A percentile compares a stretch with the other conserved stretches of the same genome.
phyloP scores from a whole-genome alignment of 2,888 invertebrate species.

The Stictocephala bisonia region DNA sequence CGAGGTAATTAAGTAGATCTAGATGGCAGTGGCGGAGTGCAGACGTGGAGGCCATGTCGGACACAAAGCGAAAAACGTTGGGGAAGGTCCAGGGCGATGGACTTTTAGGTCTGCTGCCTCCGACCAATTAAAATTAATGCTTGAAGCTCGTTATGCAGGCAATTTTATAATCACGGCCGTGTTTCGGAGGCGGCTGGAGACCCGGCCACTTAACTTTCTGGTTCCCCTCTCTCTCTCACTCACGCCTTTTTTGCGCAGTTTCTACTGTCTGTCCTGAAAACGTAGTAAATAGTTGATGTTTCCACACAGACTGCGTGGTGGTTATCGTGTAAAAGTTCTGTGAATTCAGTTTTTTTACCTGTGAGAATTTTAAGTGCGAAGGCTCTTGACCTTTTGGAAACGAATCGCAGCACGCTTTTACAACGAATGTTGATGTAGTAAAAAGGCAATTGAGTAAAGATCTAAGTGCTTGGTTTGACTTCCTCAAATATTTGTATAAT shows the following conservation, averaged over 20 bases:
- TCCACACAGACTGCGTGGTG: too few species aligned
- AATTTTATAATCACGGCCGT: conserved; percentile 34
- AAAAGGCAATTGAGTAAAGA: too few species aligned
- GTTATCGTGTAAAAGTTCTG: too few species aligned
- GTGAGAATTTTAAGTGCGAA: too few species aligned
- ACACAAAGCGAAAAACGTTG: conserved; percentile 30
- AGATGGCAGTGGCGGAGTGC: conserved; percentile 3
- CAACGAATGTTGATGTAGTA: too few species aligned
- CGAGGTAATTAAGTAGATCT: conserved; percentile 32
- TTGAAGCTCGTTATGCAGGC: conserved; percentile 30
- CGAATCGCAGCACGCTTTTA: too few species aligned
- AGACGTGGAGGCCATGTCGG: conserved; percentile 2
- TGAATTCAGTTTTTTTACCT: too few species aligned
- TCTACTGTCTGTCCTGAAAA: conserved; percentile 28
- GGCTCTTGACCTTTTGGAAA: too few species aligned
- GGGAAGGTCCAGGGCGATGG: conserved; percentile 37
- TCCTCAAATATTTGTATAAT: too few species aligned
- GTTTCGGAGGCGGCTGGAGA: conserved; percentile 24
- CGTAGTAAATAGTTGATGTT: too few species aligned
- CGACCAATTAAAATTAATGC: conserved; percentile 40
- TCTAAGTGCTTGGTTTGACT: too few species aligned
- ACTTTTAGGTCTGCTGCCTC: conserved; percentile 35
- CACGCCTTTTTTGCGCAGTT: neutral
- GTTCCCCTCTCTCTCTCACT: conserved; percentile 11
- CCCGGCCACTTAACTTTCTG: neutral